These are phyloP conservation scores for Eilema sororculum DNA, from an alignment of 2,888 invertebrate species.

Conservation along the genomic window DNA sequence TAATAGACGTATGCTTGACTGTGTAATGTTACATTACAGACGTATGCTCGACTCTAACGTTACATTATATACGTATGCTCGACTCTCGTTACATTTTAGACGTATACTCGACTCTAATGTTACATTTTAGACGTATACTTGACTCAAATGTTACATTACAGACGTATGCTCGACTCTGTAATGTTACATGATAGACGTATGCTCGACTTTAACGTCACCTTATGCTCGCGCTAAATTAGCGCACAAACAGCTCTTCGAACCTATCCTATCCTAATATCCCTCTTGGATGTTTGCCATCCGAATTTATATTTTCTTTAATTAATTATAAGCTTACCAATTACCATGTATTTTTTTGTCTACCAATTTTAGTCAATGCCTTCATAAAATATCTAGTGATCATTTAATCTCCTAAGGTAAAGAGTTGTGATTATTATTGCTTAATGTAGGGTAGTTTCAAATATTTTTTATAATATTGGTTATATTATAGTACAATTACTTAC, in stretches of 20 bases:
- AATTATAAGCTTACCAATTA: neutral
- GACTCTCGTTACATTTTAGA: neutral
- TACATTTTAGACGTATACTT: too few species aligned
- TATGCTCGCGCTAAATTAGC: too few species aligned
- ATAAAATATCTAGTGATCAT: conserved; percentile 9
- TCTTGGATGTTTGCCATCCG: neutral
- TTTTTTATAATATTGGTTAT: conserved; percentile 9
- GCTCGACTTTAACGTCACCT: too few species aligned
- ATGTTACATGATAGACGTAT: neutral
- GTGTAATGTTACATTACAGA: too few species aligned
- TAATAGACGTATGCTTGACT: too few species aligned
- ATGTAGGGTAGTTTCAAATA: conserved; percentile 8
- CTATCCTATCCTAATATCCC: neutral
- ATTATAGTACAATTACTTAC: conserved; percentile 18
- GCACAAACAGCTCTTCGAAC: too few species aligned
- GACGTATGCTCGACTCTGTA: neutral
- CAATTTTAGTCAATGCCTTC: neutral
- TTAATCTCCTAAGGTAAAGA: conserved; percentile 11
- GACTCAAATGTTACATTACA: too few species aligned
- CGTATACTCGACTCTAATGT: too few species aligned
- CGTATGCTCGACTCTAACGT: too few species aligned
- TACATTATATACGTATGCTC: too few species aligned
- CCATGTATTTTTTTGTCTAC: neutral
- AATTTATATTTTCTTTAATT: neutral
- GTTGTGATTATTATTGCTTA: conserved; percentile 18